These are phyloP conservation scores for Fragum whitleyi DNA, from an alignment of 2,888 invertebrate genomes.

Conservation along the genomic window DNA sequence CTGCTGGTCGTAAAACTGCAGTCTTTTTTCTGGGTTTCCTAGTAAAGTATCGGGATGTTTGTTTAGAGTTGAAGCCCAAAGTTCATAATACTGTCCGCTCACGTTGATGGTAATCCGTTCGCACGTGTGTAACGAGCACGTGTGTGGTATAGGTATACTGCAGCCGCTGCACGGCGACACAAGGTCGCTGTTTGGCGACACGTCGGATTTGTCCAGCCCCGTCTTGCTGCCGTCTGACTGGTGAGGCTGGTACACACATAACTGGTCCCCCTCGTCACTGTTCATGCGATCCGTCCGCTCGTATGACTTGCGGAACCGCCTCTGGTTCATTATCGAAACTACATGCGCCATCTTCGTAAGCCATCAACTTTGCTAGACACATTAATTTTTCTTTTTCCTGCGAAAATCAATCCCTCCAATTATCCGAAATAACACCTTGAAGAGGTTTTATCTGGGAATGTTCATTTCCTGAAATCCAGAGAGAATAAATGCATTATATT, in stretches of 20 bases:
- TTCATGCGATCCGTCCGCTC: constrained; percentile 73
- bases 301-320: constrained; percentile 77
- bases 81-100: constrained; percentile 84
- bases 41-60: constrained; percentile 84
- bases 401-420: constrained; percentile 44
- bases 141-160: constrained; percentile 71
- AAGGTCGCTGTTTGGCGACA: constrained; percentile 57
- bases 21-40: constrained; percentile 83
- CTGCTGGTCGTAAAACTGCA: constrained; percentile 82
- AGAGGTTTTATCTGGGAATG: constrained; percentile 8
- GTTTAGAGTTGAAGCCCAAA: constrained; percentile 82
- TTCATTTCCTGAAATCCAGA: constrained; percentile 18
- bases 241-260: constrained; percentile 70
- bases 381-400: constrained; percentile 32
- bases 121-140: constrained; percentile 80
- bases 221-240: constrained; percentile 60
- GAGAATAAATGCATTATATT: constrained; percentile 13
- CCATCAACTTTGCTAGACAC: constrained; percentile 52
- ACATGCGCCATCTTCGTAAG: constrained; percentile 69
- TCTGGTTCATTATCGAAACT: constrained; percentile 79
- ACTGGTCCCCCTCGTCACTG: constrained; percentile 72
- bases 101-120: constrained; percentile 84
- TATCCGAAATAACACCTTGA: constrained; percentile 32
- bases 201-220: constrained; percentile 60
- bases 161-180: constrained; percentile 63